A percentile compares a stretch with the other conserved stretches of the same genome.
Evolutionary conservation across 1,140 invertebrate genomes (phyloP).

Genomic region (Anastatus disparis): DNA sequence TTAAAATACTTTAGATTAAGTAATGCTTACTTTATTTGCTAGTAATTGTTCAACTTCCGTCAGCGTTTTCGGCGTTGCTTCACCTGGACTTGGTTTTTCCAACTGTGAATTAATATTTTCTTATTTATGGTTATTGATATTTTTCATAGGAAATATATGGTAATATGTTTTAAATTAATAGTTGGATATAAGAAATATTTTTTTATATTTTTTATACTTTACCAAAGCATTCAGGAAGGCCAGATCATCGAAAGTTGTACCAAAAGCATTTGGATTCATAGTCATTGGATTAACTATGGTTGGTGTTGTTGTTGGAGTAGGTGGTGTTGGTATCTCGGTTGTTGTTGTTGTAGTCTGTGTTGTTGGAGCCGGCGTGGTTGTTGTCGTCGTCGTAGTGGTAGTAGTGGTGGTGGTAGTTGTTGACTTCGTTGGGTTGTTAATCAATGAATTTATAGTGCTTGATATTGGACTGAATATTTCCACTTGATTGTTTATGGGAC

Average conservation of each 20-base stretch:
- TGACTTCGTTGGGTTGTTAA: slow-evolving; percentile 37
- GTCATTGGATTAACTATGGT: slow-evolving; percentile 38
- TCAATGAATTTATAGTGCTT: slow-evolving; percentile 36
- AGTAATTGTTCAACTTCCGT: slow-evolving; percentile 60
- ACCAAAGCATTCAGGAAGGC: slow-evolving; percentile 64
- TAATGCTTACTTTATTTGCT: slow-evolving; percentile 59
- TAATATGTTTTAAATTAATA: background rate
- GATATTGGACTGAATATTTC: slow-evolving; percentile 56
- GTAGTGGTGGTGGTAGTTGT: slow-evolving; percentile 34
- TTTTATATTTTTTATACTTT: slow-evolving; percentile 16
- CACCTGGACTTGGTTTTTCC: slow-evolving; percentile 48
- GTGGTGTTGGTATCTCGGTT: background rate
- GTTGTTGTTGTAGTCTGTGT: slow-evolving; percentile 29
- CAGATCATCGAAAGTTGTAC: slow-evolving; percentile 60
- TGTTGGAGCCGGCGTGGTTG: slow-evolving; percentile 41
- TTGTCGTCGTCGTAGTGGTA: slow-evolving; percentile 23
- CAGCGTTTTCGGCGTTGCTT: slow-evolving; percentile 58
- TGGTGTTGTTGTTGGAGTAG: background rate
- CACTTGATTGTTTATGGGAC: slow-evolving; percentile 52
- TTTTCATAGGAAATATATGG: background rate
- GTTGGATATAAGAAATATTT: background rate
- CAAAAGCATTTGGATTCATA: slow-evolving; percentile 57
- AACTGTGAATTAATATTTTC: slow-evolving; percentile 48
- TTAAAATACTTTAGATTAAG: background rate
- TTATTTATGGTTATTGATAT: background rate